Percentiles rank a stretch among this genome's conserved stretches.
Evolutionary conservation across 1,140 invertebrate genomes (phyloP).

Genomic region (Diuraphis noxia): DNA sequence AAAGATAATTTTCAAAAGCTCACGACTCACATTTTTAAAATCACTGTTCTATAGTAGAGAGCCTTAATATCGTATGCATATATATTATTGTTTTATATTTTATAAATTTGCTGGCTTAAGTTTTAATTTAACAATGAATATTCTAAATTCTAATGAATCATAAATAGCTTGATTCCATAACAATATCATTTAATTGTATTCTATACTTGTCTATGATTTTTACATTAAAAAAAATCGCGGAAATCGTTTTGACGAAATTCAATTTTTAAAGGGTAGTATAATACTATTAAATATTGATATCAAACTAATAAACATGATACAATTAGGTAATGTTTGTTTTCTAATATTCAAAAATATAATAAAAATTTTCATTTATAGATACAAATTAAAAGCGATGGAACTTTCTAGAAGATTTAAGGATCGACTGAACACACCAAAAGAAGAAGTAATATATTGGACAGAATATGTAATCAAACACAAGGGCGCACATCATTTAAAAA

Average conservation of each 20-base stretch:
- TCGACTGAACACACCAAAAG: conserved; percentile 61
- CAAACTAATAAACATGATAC: background rate
- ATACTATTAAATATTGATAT: background rate
- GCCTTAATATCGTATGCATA: too few relatives aligned
- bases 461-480: conserved; percentile 68
- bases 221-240: too few relatives aligned
- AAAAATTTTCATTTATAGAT: conserved; percentile 37
- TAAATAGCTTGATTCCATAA: too few relatives aligned
- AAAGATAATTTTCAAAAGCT: background rate
- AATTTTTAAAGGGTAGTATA: too few relatives aligned
- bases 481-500: conserved; percentile 65
- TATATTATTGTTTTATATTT: too few relatives aligned
- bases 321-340: background rate
- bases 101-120: too few relatives aligned
- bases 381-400: conserved; percentile 47
- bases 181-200: too few relatives aligned
- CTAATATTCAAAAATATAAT: background rate
- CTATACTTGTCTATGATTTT: too few relatives aligned
- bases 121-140: too few relatives aligned
- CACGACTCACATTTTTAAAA: background rate
- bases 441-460: conserved; percentile 67
- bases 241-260: too few relatives aligned
- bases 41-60: too few relatives aligned
- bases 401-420: conserved; percentile 55
- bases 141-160: too few relatives aligned